Conservation (phyloP, 1,140 invertebrate genomes). For the Drosophila pandora region DNA sequence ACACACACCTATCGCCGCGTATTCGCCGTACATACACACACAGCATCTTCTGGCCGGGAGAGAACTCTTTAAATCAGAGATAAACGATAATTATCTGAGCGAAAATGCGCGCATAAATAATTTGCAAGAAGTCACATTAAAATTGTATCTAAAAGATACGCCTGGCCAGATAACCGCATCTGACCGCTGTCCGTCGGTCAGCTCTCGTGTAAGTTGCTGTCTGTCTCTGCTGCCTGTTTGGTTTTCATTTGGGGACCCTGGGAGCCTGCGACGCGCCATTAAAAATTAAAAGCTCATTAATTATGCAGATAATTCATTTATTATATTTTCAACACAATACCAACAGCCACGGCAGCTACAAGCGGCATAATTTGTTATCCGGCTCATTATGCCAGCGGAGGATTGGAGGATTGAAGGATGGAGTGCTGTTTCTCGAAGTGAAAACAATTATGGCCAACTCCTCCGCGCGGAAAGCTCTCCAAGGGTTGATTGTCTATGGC, state of each 20-base stretch:
- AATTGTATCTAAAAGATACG: constrained; percentile 81
- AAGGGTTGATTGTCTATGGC: constrained; percentile 43
- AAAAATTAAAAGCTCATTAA: constrained; percentile 83
- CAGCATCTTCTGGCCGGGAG: constrained; percentile 53
- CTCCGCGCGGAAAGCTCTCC: constrained; percentile 14
- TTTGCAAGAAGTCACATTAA: constrained; percentile 83
- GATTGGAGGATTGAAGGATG: constrained; percentile 17
- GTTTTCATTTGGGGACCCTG: constrained; percentile 29
- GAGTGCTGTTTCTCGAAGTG: constrained; percentile 53
- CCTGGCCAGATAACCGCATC: constrained; percentile 56
- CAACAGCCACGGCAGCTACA: constrained; percentile 14
- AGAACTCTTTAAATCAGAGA: constrained; percentile 80
- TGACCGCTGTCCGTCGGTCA: constrained; percentile 12
- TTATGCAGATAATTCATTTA: constrained; percentile 83
- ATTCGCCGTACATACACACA: neutral
- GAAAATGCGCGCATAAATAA: constrained; percentile 83
- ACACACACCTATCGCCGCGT: constrained; percentile 20
- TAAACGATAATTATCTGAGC: constrained; percentile 83
- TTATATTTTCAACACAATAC: constrained; percentile 81
- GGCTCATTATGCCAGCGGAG: constrained; percentile 61
- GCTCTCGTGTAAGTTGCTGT: constrained; percentile 1
- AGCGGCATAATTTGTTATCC: constrained; percentile 70
- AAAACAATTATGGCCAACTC: constrained; percentile 70
- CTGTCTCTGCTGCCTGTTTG: constrained; percentile 5
- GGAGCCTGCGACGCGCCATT: constrained; percentile 69